Base-by-base conservation (phyloP, 2,888 invertebrate species). In the Zonitis immaculata region DNA sequence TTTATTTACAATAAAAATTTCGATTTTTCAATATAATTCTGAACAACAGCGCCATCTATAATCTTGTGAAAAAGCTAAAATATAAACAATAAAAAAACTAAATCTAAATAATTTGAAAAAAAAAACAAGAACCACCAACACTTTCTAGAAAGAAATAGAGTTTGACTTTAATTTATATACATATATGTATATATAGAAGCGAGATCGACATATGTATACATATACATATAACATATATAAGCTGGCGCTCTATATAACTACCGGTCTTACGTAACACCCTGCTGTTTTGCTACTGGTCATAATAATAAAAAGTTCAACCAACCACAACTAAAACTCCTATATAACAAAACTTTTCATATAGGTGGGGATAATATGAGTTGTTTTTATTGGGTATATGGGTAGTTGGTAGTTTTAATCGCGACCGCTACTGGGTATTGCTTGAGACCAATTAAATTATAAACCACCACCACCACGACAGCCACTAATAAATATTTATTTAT, bases 341-440 rank as follows among this genome's bases (percentile, higher is more conserved):
- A n/a, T n/a, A 32, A 22, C 46, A 11, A 44, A 44, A 28, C 14
- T 3, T 9, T 12, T 4, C 25, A 42, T 25, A n/a, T n/a, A n/a
- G 56, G 56, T 52, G 52, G 52, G 56, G 56, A 56, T 56, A 49
- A 50, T 46, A 44, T 47, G 52, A 56, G 50, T 56, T 52, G 52
- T 52, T 52, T 43, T 55, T 55, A 55, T 55, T 55, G 55, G 55
- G 4, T 26, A 28, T 26, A 27, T 44, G 25, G 47, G 52, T 56
- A 44, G 50, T 26, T 28, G 27, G 49, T 39, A 51, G 49, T 47
- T n/a, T n/a, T 22, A 51, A 51, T 48, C 51, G 42, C 22, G 42
- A 42, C 26, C 48, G 62, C 64, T 64, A 64, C 64, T 63, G 64
- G 62, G 61, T 63, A 64, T 56, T 57, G 55, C 20, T 35, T 51